Evolutionary conservation across 2,888 invertebrate genomes (phyloP).

Genomic region (Rhimphoctona megacephalus): DNA sequence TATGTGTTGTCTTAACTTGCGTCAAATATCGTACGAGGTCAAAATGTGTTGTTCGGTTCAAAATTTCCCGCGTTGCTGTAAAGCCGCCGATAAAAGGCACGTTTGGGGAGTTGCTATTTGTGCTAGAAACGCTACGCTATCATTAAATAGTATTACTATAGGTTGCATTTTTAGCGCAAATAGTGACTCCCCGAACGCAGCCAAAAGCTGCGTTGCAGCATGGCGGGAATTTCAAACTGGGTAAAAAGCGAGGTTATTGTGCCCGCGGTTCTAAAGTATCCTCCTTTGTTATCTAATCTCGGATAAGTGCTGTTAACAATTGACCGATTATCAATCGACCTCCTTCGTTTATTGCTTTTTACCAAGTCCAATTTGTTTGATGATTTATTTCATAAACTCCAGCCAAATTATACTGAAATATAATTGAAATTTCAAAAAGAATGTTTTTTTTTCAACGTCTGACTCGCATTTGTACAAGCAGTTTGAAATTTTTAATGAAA

Average conservation of each 20-base stretch:
- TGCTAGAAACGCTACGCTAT: too few species aligned
- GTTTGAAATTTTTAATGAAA: neutral
- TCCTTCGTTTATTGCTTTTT: neutral
- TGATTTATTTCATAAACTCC: neutral
- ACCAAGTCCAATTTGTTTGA: neutral
- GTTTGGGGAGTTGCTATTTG: too few species aligned
- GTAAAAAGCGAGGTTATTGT: neutral
- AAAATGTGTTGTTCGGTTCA: neutral
- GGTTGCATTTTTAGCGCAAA: too few species aligned
- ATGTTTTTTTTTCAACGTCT: neutral
- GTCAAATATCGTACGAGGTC: too few species aligned
- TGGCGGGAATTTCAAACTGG: conserved; percentile 7
- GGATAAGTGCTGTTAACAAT: conserved; percentile 13
- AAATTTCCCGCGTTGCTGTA: neutral
- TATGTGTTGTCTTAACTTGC: too few species aligned
- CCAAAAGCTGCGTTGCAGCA: neutral
- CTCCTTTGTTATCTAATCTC: neutral
- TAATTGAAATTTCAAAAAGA: neutral
- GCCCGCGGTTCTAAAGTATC: neutral
- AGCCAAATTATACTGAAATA: neutral
- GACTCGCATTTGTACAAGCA: neutral
- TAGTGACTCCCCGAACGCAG: too few species aligned
- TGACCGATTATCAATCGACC: conserved; percentile 14
- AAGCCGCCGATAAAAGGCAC: neutral
- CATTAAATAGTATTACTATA: too few species aligned